A percentile compares a stretch with the other conserved stretches of the same genome.
phyloP scores from a whole-genome alignment of 2,113 vertebrate genomes.

The Capreolus pygargus region DNA sequence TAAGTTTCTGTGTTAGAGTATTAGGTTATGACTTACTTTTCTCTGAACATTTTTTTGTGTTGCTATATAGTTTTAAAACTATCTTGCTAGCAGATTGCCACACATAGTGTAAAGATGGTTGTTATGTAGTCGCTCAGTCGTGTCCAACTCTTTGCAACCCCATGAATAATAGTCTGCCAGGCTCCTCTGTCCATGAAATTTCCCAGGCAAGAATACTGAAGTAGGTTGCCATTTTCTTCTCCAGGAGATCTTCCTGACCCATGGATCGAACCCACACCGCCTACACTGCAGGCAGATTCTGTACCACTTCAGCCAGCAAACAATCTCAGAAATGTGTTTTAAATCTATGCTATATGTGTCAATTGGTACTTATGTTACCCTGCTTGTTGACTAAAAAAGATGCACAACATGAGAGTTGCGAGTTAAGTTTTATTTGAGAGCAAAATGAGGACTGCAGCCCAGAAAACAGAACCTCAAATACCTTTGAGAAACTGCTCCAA shows the following conservation, averaged over 20 bases:
- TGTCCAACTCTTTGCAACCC: not conserved
- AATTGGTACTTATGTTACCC: not conserved
- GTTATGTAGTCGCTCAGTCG: not conserved
- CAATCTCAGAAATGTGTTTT: not conserved
- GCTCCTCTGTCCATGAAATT: not conserved
- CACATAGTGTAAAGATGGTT: not conserved
- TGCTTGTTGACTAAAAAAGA: not conserved
- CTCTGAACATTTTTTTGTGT: not conserved
- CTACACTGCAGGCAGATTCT: not conserved
- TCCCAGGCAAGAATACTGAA: not conserved
- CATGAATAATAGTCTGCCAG: not conserved
- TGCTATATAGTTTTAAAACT: not conserved
- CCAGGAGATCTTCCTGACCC: not conserved
- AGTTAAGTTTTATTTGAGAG: not conserved
- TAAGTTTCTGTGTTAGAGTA: not conserved
- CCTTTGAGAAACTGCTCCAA: not conserved
- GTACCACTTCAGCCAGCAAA: not conserved
- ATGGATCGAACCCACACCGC: not conserved
- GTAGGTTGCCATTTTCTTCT: not conserved
- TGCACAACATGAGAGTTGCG: not conserved
- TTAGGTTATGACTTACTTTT: not conserved
- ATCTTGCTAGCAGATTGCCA: not conserved
- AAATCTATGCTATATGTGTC: not conserved
- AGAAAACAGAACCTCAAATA: not conserved
- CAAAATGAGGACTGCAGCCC: not conserved